phyloP scores from a whole-genome alignment of 2,888 invertebrate species.

The Parthenolecanium corni region DNA sequence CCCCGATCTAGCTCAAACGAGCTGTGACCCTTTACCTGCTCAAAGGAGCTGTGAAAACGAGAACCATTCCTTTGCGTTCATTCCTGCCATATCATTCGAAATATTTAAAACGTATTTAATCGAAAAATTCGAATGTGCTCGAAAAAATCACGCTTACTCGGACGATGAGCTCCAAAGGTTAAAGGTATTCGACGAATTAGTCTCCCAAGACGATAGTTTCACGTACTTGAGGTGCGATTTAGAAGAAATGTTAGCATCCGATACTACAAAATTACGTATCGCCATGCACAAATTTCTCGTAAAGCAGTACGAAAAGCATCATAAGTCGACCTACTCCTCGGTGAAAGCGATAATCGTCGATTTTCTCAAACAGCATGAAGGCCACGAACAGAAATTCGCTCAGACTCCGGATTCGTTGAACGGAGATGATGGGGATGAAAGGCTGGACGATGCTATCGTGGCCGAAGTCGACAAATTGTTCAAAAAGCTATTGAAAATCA shows the following conservation, averaged over 20 bases:
- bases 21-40: too few species aligned
- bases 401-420: conserved; percentile 2
- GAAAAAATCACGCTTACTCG: neutral
- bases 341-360: conserved; percentile 10
- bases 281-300: conserved; percentile 16
- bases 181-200: conserved; percentile 15
- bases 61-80: too few species aligned
- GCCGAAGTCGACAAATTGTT: neutral
- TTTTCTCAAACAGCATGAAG: neutral
- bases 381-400: neutral
- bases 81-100: neutral
- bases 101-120: conserved; percentile 11
- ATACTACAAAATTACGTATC: conserved; percentile 8
- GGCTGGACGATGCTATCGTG: neutral
- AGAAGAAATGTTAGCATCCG: conserved; percentile 6
- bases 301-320: conserved; percentile 17
- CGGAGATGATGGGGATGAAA: neutral
- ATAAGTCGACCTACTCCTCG: neutral
- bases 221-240: conserved; percentile 8
- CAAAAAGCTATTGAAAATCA: neutral
- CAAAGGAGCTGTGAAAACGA: too few species aligned
- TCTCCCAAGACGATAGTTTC: conserved; percentile 5
- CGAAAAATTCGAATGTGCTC: conserved; percentile 18
- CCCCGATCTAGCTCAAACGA: too few species aligned
- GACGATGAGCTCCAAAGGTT: conserved; percentile 7